A percentile compares a stretch with the other conserved stretches of the same genome.
Evolutionary conservation across 1,140 invertebrate genomes (phyloP).

Genomic region (Chymomyza costata): DNA sequence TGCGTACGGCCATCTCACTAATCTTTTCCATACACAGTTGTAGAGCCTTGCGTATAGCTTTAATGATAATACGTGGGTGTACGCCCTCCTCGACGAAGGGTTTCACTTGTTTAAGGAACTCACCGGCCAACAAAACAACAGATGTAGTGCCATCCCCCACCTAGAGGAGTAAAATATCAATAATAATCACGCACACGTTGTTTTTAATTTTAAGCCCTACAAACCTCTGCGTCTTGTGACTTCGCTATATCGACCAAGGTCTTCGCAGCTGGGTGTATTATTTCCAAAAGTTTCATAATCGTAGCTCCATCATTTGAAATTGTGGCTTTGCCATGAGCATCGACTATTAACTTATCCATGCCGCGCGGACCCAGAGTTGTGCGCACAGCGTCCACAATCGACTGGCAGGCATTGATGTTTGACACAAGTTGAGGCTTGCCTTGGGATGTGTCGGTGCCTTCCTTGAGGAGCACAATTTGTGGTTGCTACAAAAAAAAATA

Average conservation of each 20-base stretch:
- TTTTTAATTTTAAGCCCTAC: slow-evolving; percentile 36
- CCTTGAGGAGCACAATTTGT: slow-evolving; percentile 97
- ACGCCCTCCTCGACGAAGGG: slow-evolving; percentile 97
- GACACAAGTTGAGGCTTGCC: slow-evolving; percentile 97
- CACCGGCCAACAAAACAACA: slow-evolving; percentile 95
- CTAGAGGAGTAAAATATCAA: slow-evolving; percentile 76
- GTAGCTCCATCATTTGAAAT: slow-evolving; percentile 99
- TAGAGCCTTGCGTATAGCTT: slow-evolving; percentile 88
- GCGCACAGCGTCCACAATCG: slow-evolving; percentile 94
- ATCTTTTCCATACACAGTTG: slow-evolving; percentile 90
- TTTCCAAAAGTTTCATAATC: slow-evolving; percentile 97
- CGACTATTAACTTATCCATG: slow-evolving; percentile 99
- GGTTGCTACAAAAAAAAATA: slow-evolving; percentile 85
- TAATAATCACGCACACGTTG: slow-evolving; percentile 28
- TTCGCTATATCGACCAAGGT: slow-evolving; percentile 99
- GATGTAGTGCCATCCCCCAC: slow-evolving; percentile 99
- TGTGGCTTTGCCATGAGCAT: slow-evolving; percentile 90
- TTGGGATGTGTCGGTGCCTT: slow-evolving; percentile 97
- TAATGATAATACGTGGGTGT: slow-evolving; percentile 94
- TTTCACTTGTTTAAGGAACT: slow-evolving; percentile 97
- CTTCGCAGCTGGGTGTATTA: slow-evolving; percentile 98
- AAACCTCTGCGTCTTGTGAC: slow-evolving; percentile 99
- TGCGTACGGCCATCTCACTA: slow-evolving; percentile 89
- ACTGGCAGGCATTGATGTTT: slow-evolving; percentile 99
- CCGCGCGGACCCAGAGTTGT: slow-evolving; percentile 98